A percentile compares a stretch with the other conserved stretches of the same genome.
phyloP scores from a whole-genome alignment of 2,113 vertebrate genomes.

The Psilopsiagon aurifrons region DNA sequence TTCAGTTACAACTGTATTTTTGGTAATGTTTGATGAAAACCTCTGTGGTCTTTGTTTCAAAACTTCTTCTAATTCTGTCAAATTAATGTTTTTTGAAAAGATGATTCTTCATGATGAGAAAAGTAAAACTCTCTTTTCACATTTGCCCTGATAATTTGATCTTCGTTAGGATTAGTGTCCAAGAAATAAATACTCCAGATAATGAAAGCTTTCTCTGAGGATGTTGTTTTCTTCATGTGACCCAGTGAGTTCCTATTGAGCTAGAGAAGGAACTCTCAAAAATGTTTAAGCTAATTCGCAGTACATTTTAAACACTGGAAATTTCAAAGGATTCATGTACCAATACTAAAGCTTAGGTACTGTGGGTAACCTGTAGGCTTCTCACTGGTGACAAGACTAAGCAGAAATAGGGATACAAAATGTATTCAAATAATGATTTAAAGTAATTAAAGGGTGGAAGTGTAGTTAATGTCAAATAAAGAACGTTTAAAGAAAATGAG shows the following conservation, averaged over 20 bases:
- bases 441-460: neutral
- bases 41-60: neutral
- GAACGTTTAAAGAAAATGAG: neutral
- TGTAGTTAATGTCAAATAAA: neutral
- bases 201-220: neutral
- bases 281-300: neutral
- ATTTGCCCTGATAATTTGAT: neutral
- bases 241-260: neutral
- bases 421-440: neutral
- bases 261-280: neutral
- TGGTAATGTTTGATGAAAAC: neutral
- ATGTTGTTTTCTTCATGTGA: neutral
- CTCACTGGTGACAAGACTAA: neutral
- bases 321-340: neutral
- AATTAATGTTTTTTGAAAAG: neutral
- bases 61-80: neutral
- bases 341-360: neutral
- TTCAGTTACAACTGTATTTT: neutral
- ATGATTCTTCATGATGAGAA: neutral
- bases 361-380: neutral
- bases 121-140: neutral
- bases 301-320: neutral
- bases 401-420: neutral
- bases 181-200: neutral
- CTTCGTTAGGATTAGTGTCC: neutral